A percentile compares a stretch with the other conserved stretches of the same genome.
Evolutionary conservation across 2,113 vertebrate genomes (phyloP).

Genomic region (Muscicapa adusta): DNA sequence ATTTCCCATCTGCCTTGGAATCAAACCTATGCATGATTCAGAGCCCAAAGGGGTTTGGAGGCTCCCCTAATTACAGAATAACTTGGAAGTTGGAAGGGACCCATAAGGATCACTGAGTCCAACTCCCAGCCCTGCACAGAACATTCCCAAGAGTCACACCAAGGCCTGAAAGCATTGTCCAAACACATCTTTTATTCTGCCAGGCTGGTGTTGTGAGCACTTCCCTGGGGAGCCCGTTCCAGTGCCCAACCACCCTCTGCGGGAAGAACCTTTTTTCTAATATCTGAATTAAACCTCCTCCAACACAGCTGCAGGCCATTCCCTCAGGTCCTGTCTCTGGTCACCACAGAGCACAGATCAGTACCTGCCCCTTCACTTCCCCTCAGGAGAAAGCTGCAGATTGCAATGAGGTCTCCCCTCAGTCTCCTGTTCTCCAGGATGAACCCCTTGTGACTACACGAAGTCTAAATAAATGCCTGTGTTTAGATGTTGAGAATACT

Average conservation of each 20-base stretch:
- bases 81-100: background rate
- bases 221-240: background rate
- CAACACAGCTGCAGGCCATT: background rate
- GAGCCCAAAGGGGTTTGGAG: background rate
- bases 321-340: rapidly evolving
- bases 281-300: background rate
- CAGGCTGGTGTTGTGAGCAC: background rate
- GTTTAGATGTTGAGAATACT: background rate
- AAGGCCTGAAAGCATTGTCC: background rate
- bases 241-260: background rate
- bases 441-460: background rate
- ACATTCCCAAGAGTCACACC: background rate
- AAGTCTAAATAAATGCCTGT: background rate
- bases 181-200: background rate
- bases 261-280: background rate
- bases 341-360: background rate
- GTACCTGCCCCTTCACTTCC: background rate
- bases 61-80: background rate
- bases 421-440: background rate
- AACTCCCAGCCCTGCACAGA: background rate
- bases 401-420: background rate
- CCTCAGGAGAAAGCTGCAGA: rapidly evolving
- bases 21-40: background rate
- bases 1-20: background rate
- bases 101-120: rapidly evolving